Base-by-base conservation (phyloP, 2,797 vertebrate species). In the Parauchenoglanis punctatus region DNA sequence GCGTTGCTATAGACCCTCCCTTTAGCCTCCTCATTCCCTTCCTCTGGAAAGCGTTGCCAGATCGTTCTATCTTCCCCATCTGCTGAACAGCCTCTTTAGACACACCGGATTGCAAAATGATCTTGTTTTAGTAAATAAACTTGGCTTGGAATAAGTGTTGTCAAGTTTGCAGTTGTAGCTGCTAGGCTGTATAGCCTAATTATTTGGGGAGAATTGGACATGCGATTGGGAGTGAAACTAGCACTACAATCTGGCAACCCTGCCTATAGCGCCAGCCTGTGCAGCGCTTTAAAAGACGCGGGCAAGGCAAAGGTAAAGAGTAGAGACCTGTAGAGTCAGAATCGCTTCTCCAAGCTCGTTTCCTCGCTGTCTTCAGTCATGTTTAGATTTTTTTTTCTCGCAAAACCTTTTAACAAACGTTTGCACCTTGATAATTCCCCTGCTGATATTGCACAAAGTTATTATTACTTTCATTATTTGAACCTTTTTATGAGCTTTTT, bases 1-100 rank as follows among this genome's bases (percentile, higher is more conserved):
- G 6, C 54, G 81, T 83, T 61, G 13, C 18, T n/a, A 52, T 52
- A 58, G 59, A 70, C 81, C 81, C 86, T 84, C 86, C 86, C 73
- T 23, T 49, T 4, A 49, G 61, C 35, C 49, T 78, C 49, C 68
- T 52, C 49, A 68, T 58, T 52, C 35, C 35, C 1, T 20, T 28
- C 23, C 17, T 25, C 31, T 35, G n/a, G 4, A 54, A 52, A 23
- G 13, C 2, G 46, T 83, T 83, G 81, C 81, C 81, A 83, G 81
- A 70, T 70, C 25, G 13, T 2, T 18, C 5, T 23, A 8, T 0
- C 0, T 7, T 6, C 15, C n/a, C 8, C 44, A 28, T 23, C 2
- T 35, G 0, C 10, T 23, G 4, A 2, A 7, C 15, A 20, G 5
- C 0, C 0, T 35, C 10, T 52, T 28, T 25, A 54, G 5, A 35